A percentile compares a stretch with the other conserved stretches of the same genome.
phyloP scores from a whole-genome alignment of 2,888 invertebrate genomes.

The Koerneria pararmatus region DNA sequence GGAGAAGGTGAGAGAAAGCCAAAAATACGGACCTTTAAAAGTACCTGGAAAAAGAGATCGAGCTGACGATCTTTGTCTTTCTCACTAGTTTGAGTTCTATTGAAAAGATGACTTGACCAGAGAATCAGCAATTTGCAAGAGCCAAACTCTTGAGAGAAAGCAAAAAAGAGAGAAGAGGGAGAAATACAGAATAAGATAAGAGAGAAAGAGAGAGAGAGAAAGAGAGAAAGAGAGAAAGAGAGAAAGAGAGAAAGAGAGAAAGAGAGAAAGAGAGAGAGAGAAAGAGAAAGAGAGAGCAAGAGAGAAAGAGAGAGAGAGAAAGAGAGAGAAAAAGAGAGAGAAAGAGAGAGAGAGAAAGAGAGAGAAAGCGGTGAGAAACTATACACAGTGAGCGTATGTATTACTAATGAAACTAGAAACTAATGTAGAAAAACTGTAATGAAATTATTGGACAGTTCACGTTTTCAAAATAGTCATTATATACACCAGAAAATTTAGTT shows the following conservation, averaged over 20 bases:
- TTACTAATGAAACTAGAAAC: no score
- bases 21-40: no score
- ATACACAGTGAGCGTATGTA: no score
- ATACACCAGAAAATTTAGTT: no score
- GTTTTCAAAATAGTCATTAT: no score
- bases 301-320: constrained; percentile 5
- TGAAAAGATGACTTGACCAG: constrained; percentile 1
- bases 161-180: neutral
- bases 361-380: neutral
- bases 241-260: constrained; percentile 15
- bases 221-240: neutral
- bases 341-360: neutral
- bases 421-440: no score
- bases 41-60: no score
- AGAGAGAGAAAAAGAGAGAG: neutral
- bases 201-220: neutral
- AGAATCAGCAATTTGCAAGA: neutral
- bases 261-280: neutral
- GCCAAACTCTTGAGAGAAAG: neutral
- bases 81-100: no score
- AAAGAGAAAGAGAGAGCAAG: neutral
- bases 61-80: no score
- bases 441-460: no score
- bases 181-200: constrained; percentile 11
- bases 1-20: no score